These are phyloP conservation scores for Oscheius sp. DNA, from an alignment of 2,888 invertebrate species.

Conservation along the genomic window DNA sequence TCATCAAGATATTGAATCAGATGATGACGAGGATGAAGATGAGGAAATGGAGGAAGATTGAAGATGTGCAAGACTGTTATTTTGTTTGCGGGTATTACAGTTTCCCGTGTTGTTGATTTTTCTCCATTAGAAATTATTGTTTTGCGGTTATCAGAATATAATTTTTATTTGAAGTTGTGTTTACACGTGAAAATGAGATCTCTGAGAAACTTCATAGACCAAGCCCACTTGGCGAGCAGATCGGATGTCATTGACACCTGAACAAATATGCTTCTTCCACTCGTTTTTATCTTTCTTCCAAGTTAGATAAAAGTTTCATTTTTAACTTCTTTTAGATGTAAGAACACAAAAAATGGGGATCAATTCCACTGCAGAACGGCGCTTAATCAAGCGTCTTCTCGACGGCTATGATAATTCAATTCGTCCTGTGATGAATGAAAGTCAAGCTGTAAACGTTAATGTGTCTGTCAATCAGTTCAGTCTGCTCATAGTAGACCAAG, in stretches of 20 bases:
- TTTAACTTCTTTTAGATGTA: no score
- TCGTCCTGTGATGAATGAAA: constrained; percentile 42
- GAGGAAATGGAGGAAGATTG: constrained; percentile 27
- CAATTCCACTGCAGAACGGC: constrained; percentile 1
- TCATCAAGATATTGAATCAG: no score
- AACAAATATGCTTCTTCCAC: constrained; percentile 9
- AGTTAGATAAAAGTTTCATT: constrained; percentile 6
- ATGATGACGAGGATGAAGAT: constrained; percentile 17
- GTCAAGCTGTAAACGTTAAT: constrained; percentile 33
- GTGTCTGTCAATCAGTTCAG: constrained; percentile 40
- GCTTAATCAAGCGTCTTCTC: constrained; percentile 3
- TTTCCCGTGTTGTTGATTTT: constrained; percentile 27
- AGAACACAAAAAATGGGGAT: no score
- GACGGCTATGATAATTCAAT: constrained; percentile 41
- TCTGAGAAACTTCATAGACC: neutral
- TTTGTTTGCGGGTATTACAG: constrained; percentile 9
- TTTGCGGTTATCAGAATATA: no score
- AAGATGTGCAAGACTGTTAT: constrained; percentile 1
- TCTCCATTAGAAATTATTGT: no score
- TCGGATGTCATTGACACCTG: constrained; percentile 23
- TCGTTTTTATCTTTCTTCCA: neutral
- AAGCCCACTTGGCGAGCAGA: neutral
- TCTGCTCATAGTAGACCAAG: constrained; percentile 41
- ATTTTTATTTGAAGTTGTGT: no score
- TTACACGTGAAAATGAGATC: no score